Base-by-base conservation (phyloP, 2,797 vertebrate species). In the Alfaro cultratus region DNA sequence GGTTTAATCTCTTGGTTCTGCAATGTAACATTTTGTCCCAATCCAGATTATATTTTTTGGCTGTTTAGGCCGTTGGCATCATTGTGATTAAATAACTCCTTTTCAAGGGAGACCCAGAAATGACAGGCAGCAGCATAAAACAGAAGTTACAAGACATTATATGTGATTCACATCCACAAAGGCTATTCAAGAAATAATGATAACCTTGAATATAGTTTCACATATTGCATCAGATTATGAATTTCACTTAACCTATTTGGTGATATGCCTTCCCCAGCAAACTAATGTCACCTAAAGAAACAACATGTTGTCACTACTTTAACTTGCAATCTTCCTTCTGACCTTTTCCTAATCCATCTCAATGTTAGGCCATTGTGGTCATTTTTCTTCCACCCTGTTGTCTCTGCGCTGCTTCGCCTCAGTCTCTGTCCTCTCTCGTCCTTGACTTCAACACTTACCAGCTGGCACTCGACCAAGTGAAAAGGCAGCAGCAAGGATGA, bases 381-480 rank as follows among this genome's bases (percentile, higher is more conserved):
- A 81, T 80, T 80, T 83, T n/a, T 80, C 82, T 78, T 73, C 41
- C 57, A 72, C 31, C 96, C 95, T 94, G 93, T 96, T 79, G 74
- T 83, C 74, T 21, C 62, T 72, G 34, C 74, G 43, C 72, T 72
- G 46, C 75, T 47, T 71, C 6, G 67, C 26, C 46, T 62, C 70
- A 60, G 75, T 83, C 74, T 46, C 36, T 68, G 91, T 94, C 94
- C 94, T 94, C 93, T 94, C 91, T 91, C 93, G 96, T 97, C 96
- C 96, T 97, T 97, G 96, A 97, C 94, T 96, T 94, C 89, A 95
- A 96, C 94, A 94, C 87, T 96, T 93, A 94, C 85, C 94, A 95
- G 89, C 94, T 97, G 97, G 97, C 95, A 95, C 85, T 0, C 1
- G 88, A 95, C 96, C 96, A 95, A 93, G 94, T 95, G 84, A 77